Evolutionary conservation across 2,888 invertebrate genomes (phyloP).

Genomic region (Bruchidius siliquastri): DNA sequence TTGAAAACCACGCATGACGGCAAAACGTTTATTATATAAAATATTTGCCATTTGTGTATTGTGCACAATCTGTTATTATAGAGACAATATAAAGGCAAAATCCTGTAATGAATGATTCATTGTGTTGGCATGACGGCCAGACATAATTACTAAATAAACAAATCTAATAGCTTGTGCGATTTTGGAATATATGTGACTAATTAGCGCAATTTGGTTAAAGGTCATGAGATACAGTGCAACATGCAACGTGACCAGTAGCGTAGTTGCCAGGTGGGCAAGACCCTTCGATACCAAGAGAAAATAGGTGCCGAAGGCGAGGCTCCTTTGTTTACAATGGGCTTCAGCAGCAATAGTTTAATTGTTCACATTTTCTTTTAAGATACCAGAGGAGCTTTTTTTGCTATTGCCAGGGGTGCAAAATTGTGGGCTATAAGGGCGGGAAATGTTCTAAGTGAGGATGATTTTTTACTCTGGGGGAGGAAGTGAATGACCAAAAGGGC

Average conservation of each 20-base stretch:
- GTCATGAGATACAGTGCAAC: not conserved
- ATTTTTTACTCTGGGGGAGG: no score
- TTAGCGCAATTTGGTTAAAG: not conserved
- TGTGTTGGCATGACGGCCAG: not conserved
- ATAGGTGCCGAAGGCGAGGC: no score
- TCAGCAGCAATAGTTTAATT: no score
- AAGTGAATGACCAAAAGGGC: no score
- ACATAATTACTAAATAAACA: not conserved
- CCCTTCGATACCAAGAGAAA: no score
- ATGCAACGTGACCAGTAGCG: not conserved
- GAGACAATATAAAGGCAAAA: not conserved
- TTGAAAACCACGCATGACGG: not conserved
- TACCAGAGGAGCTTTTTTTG: no score
- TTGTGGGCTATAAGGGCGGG: no score
- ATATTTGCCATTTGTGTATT: not conserved
- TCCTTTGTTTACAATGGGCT: no score
- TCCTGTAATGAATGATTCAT: not conserved
- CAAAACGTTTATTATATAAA: not conserved
- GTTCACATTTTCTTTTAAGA: no score
- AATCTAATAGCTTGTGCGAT: not conserved
- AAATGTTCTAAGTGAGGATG: no score
- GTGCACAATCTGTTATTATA: not conserved
- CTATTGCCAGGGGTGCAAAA: no score
- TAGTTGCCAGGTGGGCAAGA: no score
- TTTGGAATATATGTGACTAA: not conserved